Conservation (phyloP, 2,888 invertebrate genomes). For the Adela reaumurella region DNA sequence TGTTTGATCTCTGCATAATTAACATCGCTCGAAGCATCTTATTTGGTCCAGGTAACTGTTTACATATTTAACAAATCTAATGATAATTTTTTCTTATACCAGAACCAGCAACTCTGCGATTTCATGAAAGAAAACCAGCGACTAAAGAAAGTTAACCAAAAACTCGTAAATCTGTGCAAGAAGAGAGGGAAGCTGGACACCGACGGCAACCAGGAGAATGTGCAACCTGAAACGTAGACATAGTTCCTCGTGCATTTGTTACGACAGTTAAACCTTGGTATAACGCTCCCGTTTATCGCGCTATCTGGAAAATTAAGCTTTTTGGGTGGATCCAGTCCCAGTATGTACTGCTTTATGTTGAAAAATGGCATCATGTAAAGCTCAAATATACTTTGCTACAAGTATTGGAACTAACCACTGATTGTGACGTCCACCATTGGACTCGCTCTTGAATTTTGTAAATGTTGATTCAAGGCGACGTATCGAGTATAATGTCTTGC, state of each 20-base stretch:
- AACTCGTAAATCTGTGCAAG: constrained; percentile 42
- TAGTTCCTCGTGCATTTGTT: no score
- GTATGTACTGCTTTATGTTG: no score
- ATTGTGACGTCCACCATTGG: no score
- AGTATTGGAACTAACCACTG: no score
- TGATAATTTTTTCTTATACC: constrained; percentile 14
- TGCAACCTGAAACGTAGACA: constrained; percentile 20
- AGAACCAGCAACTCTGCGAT: constrained; percentile 47
- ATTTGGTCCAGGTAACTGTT: not conserved
- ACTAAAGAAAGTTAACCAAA: constrained; percentile 43
- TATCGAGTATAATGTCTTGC: no score
- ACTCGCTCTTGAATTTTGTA: no score
- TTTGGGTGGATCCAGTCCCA: no score
- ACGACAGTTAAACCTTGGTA: no score
- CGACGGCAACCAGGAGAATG: constrained; percentile 31
- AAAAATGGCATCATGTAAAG: constrained; percentile 7
- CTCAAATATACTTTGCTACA: not conserved
- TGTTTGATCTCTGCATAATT: not conserved
- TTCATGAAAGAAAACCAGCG: constrained; percentile 47
- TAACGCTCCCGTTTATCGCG: no score
- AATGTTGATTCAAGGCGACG: no score
- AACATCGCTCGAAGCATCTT: no score
- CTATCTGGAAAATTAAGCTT: no score
- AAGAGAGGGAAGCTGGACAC: constrained; percentile 28
- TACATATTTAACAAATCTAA: constrained; percentile 1